Conservation (phyloP, 2,888 invertebrate species). For the Tillus elongatus region DNA sequence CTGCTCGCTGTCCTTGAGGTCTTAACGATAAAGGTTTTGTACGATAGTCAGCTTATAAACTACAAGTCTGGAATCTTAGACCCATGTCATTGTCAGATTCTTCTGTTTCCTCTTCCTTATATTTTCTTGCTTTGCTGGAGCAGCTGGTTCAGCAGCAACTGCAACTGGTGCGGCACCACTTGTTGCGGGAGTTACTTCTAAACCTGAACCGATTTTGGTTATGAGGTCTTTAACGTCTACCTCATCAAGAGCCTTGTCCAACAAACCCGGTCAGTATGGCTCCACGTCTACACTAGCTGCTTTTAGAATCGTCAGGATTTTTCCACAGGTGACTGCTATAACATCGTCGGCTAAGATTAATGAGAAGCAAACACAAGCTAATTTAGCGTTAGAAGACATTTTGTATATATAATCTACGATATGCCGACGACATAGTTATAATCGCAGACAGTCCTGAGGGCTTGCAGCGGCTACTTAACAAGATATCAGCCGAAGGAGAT, state of each 20-base stretch:
- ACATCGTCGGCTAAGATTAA: constrained; percentile 94
- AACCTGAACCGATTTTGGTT: constrained; percentile 86
- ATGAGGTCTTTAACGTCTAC: constrained; percentile 88
- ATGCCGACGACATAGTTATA: no score
- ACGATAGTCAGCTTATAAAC: no score
- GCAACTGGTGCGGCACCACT: constrained; percentile 58
- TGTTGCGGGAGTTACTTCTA: constrained; percentile 73
- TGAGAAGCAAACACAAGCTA: constrained; percentile 96
- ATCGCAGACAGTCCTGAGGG: no score
- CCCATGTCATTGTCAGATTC: constrained; percentile 93
- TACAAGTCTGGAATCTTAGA: no score
- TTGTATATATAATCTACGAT: constrained; percentile 34
- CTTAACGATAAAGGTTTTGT: no score
- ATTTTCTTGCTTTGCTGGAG: constrained; percentile 56
- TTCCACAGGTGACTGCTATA: constrained; percentile 95
- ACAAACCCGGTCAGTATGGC: constrained; percentile 98
- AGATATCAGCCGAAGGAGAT: no score
- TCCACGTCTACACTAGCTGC: constrained; percentile 95
- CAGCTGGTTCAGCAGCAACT: constrained; percentile 57
- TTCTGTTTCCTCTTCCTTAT: constrained; percentile 72
- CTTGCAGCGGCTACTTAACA: no score
- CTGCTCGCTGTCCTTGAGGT: no score
- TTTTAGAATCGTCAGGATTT: constrained; percentile 92
- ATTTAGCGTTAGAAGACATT: constrained; percentile 85
- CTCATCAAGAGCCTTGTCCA: constrained; percentile 93